These are phyloP conservation scores for Perithous albicinctus DNA, from an alignment of 2,888 invertebrate species.

Conservation along the genomic window DNA sequence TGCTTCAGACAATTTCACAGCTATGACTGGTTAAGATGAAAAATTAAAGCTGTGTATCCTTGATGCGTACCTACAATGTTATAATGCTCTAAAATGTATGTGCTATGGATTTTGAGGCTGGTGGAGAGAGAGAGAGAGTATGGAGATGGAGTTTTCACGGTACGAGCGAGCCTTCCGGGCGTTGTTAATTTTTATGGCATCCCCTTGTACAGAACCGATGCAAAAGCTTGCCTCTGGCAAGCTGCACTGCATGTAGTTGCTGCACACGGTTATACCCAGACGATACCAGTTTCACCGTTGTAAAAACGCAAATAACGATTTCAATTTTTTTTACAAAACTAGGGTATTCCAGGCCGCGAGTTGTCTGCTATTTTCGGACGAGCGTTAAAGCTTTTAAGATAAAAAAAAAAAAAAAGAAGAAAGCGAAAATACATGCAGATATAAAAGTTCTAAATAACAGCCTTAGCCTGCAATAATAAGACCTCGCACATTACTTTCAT, in stretches of 20 bases:
- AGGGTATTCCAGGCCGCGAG: not conserved
- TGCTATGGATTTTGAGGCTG: conserved; percentile 7
- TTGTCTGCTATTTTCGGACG: not conserved
- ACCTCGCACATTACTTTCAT: no score
- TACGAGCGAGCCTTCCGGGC: conserved; percentile 65
- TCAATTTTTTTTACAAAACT: conserved; percentile 52
- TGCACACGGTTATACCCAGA: conserved; percentile 19
- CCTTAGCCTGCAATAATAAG: no score
- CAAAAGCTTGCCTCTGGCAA: conserved; percentile 21
- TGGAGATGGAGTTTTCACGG: conserved; percentile 50
- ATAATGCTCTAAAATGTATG: conserved; percentile 9
- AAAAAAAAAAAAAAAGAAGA: no score
- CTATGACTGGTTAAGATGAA: not conserved
- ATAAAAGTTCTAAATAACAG: no score
- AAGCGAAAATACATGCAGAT: no score
- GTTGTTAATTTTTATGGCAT: conserved; percentile 78
- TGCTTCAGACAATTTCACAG: conserved; percentile 38
- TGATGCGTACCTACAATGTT: conserved; percentile 40
- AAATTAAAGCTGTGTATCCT: conserved; percentile 51
- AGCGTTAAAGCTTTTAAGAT: not conserved
- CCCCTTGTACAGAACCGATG: conserved; percentile 49
- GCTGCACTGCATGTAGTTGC: conserved; percentile 29
- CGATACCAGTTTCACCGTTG: conserved; percentile 45
- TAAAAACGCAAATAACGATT: conserved; percentile 53
- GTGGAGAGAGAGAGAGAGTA: conserved; percentile 23